Evolutionary conservation across 2,113 vertebrate genomes (phyloP).

Genomic region (Naja naja): DNA sequence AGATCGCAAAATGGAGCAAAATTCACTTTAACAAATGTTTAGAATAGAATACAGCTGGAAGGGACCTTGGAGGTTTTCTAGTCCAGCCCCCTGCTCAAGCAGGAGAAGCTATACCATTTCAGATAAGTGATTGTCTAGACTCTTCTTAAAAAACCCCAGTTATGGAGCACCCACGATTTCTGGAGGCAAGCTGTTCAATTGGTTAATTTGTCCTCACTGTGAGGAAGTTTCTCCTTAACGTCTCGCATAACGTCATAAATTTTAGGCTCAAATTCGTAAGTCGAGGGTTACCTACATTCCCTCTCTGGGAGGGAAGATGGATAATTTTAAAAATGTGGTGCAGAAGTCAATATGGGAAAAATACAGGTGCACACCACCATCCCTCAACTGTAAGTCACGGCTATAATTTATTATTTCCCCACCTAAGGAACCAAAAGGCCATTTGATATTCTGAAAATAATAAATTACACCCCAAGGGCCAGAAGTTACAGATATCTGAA

Average conservation of each 20-base stretch:
- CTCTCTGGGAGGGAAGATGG: background rate
- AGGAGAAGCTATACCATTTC: too few relatives aligned
- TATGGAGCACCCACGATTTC: too few relatives aligned
- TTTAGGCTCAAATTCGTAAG: background rate
- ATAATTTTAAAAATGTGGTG: background rate
- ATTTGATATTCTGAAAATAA: constrained; percentile 14
- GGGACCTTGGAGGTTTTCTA: too few relatives aligned
- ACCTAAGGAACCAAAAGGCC: fast-evolving
- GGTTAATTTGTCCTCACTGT: too few relatives aligned
- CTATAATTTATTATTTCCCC: background rate
- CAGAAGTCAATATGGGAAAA: background rate
- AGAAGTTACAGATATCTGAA: background rate
- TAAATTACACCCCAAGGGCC: background rate
- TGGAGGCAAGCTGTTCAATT: too few relatives aligned
- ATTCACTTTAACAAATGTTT: background rate
- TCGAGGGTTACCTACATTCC: background rate
- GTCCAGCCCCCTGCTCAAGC: too few relatives aligned
- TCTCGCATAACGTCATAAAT: background rate
- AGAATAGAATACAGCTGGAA: too few relatives aligned
- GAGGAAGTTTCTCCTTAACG: too few relatives aligned
- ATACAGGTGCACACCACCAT: background rate
- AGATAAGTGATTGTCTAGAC: too few relatives aligned
- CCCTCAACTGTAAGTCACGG: background rate
- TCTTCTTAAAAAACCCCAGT: too few relatives aligned
- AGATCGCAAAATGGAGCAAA: background rate